Conservation (phyloP, 2,888 invertebrate species). For the Isoperla grammatica region DNA sequence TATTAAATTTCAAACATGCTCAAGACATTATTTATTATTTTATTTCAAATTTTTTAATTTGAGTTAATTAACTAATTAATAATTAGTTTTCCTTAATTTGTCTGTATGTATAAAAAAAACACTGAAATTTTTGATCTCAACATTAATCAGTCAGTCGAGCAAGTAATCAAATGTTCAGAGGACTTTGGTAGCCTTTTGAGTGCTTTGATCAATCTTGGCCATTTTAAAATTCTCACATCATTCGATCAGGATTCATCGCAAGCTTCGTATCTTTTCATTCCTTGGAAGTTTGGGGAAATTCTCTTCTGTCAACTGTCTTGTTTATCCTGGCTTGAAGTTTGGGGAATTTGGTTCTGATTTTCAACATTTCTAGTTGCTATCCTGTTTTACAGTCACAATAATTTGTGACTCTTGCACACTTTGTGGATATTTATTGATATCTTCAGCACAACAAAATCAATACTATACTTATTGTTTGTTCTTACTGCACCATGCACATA, state of each 20-base stretch:
- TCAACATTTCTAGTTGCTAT: not conserved
- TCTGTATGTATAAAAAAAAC: too few species aligned
- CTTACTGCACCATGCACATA: slow-evolving; percentile 5
- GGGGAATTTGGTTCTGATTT: not conserved
- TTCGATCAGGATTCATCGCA: too few species aligned
- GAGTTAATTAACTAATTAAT: not conserved
- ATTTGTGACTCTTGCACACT: slow-evolving; percentile 15
- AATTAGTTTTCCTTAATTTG: too few species aligned
- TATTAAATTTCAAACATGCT: not conserved
- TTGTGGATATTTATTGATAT: slow-evolving; percentile 12
- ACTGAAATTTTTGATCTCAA: too few species aligned
- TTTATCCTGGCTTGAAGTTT: not conserved
- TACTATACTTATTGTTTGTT: slow-evolving; percentile 4
- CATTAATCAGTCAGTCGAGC: too few species aligned
- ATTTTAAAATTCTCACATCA: too few species aligned
- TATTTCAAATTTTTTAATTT: not conserved
- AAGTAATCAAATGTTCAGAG: too few species aligned
- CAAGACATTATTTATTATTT: not conserved
- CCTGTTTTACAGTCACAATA: not conserved
- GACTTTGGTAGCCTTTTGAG: too few species aligned
- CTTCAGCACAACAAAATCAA: slow-evolving; percentile 13
- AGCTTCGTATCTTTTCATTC: not conserved
- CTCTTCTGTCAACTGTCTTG: not conserved
- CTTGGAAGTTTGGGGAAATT: not conserved
- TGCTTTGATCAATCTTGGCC: too few species aligned